Base-by-base conservation (phyloP, 1,140 invertebrate genomes). In the Nymphalis io region DNA sequence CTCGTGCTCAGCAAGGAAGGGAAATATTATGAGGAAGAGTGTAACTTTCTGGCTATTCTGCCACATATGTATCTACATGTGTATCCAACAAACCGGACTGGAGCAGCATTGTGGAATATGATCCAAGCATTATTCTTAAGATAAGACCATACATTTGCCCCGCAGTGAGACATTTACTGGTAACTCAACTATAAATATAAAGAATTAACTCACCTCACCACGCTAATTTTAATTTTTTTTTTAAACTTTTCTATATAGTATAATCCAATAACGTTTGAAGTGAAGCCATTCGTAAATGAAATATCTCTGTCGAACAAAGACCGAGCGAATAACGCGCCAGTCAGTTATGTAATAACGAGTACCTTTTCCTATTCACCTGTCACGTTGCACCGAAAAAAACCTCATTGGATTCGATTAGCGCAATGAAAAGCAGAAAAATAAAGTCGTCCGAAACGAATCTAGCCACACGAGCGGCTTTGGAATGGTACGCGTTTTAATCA, bases 401-500 rank as follows among this genome's bases (percentile, higher is more conserved):
- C 63, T 70, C 20, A 48, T 72, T 70, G 70, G 51, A 80, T 72
- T 82, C 75, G 69, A 83, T 81, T 80, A 80, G 74, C 66, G 71
- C 73, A 73, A 72, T 72, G 78, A 76, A 68, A 68, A 61, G 66
- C 70, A 73, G 80, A 84, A 83, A 85, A 84, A 83, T 82, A 78
- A 84, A 78, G 70, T 62, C 68, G 75, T 69, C 82, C 85, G 80
- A 84, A 88, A 88, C 88, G 81, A 90, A 90, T 90, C 81, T 82
- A 83, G 75, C 76, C 78, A 75, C 88, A 90, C 85, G 87, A 85
- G 75, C 76, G 74, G 33, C 72, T 70, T 68, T 66, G 75, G 76
- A 79, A 80, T 74, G 77, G 75, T 85, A 79, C 79, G 82, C 83
- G 79, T 87, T 88, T 87, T 87, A 87, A 90, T 87, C 84, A 83